phyloP scores from a whole-genome alignment of 2,113 vertebrate genomes.

The Craseonycteris thonglongyai region DNA sequence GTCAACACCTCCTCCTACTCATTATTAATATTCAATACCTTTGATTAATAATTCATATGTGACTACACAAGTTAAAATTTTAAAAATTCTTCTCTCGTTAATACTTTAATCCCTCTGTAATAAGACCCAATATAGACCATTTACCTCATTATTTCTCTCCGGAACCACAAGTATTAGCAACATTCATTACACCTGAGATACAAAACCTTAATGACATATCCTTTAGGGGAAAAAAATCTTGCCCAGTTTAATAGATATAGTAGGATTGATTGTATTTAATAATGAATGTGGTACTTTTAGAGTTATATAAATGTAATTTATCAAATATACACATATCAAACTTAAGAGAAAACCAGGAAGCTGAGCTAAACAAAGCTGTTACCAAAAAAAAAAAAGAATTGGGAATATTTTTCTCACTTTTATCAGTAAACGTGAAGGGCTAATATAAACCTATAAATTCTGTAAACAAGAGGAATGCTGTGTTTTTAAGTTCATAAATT shows the following conservation, averaged over 20 bases:
- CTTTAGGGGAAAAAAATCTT: background rate
- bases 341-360: background rate
- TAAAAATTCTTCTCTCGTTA: background rate
- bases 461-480: background rate
- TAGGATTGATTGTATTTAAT: constrained; percentile 43
- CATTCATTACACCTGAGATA: background rate
- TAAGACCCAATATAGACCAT: constrained; percentile 2
- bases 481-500: background rate
- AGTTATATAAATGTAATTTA: constrained; percentile 54
- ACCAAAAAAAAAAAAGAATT: background rate
- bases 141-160: constrained; percentile 27
- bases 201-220: constrained; percentile 61
- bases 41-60: background rate
- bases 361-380: constrained; percentile 42
- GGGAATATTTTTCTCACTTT: background rate
- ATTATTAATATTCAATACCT: background rate
- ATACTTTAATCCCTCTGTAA: background rate
- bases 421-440: background rate
- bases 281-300: constrained; percentile 56
- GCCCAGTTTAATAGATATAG: background rate
- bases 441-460: background rate
- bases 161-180: constrained; percentile 47
- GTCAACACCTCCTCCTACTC: background rate
- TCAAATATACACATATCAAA: constrained; percentile 33
- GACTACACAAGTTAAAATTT: background rate